Evolutionary conservation across 2,888 invertebrate genomes (phyloP), one percentile per base, ranked within the genome.

Genomic region (Epirrhoe tristata): DNA sequence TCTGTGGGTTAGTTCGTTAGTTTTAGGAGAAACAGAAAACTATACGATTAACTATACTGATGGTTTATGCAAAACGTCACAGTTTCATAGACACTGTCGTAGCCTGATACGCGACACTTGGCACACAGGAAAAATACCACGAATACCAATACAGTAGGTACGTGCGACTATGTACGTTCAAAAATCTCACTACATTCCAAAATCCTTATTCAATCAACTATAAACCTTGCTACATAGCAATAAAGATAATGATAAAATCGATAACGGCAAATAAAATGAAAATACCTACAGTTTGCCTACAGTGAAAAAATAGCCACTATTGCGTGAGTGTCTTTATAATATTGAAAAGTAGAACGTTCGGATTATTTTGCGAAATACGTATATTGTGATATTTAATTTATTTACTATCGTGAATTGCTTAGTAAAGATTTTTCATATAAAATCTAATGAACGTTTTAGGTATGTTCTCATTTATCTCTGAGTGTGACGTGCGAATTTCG

Each of bases 71-170:
- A 36, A 10, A 59, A 56, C 55, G 65, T 59, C 59, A 64, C 58
- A 52, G 24, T 53, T 50, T 50, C 50, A 36, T 66, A 69, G 53
- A 53, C 17, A 39, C 46, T 10, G 39, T 34, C 24, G 58, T 55
- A 50, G 50, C 52, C 10, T 32, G 39, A 71, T 68, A 56, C 57
- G 57, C 63, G 58, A 31, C 50, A 78, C 74, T 85, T 86, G 85
- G 85, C 85, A 84, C 81, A 70, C 71, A 76, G 69, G 77, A 76
- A 77, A 75, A 78, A 80, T 77, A 80, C 78, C 76, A 71, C 76
- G 75, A 75, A 81, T 79, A 79, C 78, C 79, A 72, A 74, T 73
- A 48, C 72, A 75, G 65, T 39, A 39, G 24, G 70, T 73, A 68
- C 72, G 71, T 69, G 74, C 74, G 68, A 80, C 77, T 78, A 80